Evolutionary conservation across 1,140 invertebrate species (phyloP).

Genomic region (Paracyclopina nana): DNA sequence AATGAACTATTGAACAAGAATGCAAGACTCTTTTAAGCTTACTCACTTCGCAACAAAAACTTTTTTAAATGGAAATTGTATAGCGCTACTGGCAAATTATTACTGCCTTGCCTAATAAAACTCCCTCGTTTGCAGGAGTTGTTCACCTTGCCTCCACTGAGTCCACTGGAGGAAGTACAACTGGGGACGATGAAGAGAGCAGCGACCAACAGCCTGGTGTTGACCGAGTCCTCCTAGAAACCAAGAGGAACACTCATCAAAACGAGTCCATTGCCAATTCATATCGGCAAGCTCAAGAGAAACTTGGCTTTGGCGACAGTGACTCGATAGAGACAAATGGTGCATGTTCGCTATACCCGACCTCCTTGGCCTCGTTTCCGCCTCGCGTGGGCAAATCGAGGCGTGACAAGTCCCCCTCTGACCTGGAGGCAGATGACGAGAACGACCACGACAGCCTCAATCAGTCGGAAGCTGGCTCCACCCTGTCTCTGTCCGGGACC

Average conservation of each 20-base stretch:
- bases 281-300: neutral
- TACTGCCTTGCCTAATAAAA: no score
- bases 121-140: conserved; percentile 40
- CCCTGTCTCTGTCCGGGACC: conserved; percentile 24
- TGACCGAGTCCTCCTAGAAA: conserved; percentile 29
- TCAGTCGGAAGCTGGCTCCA: conserved; percentile 20
- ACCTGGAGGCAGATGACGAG: conserved; percentile 41
- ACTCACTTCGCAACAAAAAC: no score
- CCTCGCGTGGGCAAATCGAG: no score
- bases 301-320: neutral
- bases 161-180: conserved; percentile 42
- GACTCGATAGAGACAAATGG: neutral
- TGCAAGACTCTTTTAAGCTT: no score
- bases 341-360: neutral
- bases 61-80: no score
- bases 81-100: no score
- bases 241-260: conserved; percentile 31
- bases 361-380: neutral
- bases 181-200: conserved; percentile 38
- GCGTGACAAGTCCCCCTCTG: conserved; percentile 32
- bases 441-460: conserved; percentile 35
- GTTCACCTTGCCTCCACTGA: conserved; percentile 42
- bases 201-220: conserved; percentile 39
- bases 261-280: conserved; percentile 27
- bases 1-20: no score